Conservation (phyloP, 1,140 invertebrate species). For the Danaus plexippus region DNA sequence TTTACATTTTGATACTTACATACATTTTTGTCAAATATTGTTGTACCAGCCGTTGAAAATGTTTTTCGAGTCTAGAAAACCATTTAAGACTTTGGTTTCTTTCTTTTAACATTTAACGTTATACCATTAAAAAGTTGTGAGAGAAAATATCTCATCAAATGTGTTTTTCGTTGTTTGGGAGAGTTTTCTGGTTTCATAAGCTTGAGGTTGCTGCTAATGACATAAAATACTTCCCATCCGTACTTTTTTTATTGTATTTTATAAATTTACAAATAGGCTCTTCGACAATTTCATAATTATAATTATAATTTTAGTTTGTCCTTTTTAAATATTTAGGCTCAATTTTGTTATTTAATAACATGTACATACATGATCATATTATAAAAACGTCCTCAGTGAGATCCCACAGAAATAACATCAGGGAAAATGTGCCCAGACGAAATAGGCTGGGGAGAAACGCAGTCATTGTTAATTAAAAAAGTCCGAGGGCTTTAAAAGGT, state of each 20-base stretch:
- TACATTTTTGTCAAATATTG: too few species aligned
- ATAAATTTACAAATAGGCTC: too few species aligned
- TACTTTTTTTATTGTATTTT: too few species aligned
- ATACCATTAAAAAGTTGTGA: conserved; percentile 56
- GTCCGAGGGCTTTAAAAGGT: conserved; percentile 18
- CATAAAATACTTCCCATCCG: conserved; percentile 21
- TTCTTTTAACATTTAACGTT: conserved; percentile 35
- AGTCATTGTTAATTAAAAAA: conserved; percentile 23
- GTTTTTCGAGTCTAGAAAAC: conserved; percentile 27
- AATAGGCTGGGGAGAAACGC: conserved; percentile 16
- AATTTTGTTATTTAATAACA: too few species aligned
- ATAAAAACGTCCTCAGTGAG: conserved; percentile 15
- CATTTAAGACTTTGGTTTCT: conserved; percentile 47
- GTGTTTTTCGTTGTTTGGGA: conserved; percentile 50
- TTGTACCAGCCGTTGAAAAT: too few species aligned
- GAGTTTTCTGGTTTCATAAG: conserved; percentile 31
- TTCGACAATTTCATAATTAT: too few species aligned
- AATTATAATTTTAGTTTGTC: too few species aligned
- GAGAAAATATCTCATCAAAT: conserved; percentile 51
- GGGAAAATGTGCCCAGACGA: conserved; percentile 17
- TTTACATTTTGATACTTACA: too few species aligned
- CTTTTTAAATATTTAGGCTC: too few species aligned
- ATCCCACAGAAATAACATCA: conserved; percentile 17
- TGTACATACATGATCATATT: too few species aligned
- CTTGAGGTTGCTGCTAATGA: conserved; percentile 43